Evolutionary conservation across 2,113 vertebrate genomes (phyloP).

Genomic region (Boleophthalmus pectinirostris): DNA sequence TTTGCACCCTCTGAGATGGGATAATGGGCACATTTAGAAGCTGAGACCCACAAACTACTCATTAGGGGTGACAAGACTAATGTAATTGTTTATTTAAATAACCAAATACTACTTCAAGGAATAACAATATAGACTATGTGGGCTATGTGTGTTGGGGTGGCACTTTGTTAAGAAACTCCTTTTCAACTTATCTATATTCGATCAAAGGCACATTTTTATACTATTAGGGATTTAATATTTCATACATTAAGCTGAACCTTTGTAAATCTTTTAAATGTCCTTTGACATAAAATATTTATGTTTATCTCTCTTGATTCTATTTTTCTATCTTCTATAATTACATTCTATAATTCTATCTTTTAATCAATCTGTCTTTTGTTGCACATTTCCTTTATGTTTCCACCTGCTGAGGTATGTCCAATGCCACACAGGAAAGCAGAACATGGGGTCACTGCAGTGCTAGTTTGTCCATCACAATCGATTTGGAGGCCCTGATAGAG

Average conservation of each 20-base stretch:
- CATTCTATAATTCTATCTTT: conserved; percentile 4
- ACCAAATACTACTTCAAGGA: background rate
- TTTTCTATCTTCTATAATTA: too few species aligned
- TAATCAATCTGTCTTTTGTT: background rate
- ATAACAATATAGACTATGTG: background rate
- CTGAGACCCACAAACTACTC: conserved; percentile 37
- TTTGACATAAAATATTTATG: conserved; percentile 1
- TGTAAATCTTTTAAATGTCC: too few species aligned
- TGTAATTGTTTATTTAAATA: conserved; percentile 2
- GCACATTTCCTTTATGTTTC: conserved; percentile 2
- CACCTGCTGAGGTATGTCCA: conserved; percentile 9
- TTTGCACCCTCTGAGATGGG: conserved; percentile 44
- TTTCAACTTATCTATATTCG: conserved; percentile 15
- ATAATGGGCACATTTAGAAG: conserved; percentile 40
- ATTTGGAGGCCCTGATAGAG: conserved; percentile 52
- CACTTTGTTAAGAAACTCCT: conserved; percentile 9
- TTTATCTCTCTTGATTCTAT: background rate
- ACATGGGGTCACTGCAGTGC: conserved; percentile 42
- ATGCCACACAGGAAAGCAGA: conserved; percentile 20
- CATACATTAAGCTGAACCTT: background rate
- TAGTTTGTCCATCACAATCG: conserved; percentile 55
- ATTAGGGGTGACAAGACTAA: background rate
- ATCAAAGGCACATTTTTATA: conserved; percentile 8
- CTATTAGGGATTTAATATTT: conserved; percentile 32
- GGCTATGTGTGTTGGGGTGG: conserved; percentile 12